A percentile compares a stretch with the other conserved stretches of the same genome.
Conservation (phyloP, 1,140 invertebrate genomes). For the Drosophila busckii region DNA sequence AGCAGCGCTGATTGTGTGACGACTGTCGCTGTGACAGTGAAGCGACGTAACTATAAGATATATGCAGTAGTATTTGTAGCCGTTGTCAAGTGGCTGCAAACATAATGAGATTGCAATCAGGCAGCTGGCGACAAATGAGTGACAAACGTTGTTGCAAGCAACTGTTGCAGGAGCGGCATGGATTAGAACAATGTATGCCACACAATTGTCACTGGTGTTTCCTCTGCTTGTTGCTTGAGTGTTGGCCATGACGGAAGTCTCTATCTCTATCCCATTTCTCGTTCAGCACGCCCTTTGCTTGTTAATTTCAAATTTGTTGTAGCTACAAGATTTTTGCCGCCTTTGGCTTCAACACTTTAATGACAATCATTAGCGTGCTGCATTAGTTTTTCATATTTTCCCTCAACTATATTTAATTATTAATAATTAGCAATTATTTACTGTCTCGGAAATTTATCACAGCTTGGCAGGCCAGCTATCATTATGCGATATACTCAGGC, state of each 20-base stretch:
- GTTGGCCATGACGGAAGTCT: too few species aligned
- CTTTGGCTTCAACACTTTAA: slow-evolving; percentile 25
- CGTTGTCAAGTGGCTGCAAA: slow-evolving; percentile 16
- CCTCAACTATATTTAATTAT: slow-evolving; percentile 59
- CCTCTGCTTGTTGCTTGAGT: too few species aligned
- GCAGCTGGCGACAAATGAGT: slow-evolving; percentile 61
- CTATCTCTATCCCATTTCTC: not conserved
- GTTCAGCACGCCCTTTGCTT: slow-evolving; percentile 16
- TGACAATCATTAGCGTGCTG: slow-evolving; percentile 56
- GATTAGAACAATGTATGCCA: too few species aligned
- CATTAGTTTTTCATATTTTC: slow-evolving; percentile 42
- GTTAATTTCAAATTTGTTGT: slow-evolving; percentile 49
- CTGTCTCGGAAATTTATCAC: slow-evolving; percentile 46
- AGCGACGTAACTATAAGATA: slow-evolving; percentile 26
- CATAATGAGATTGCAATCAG: slow-evolving; percentile 71
- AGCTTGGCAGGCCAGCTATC: slow-evolving; percentile 16
- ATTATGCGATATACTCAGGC: too few species aligned
- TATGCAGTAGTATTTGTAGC: too few species aligned
- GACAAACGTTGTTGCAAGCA: slow-evolving; percentile 43
- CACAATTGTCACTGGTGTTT: slow-evolving; percentile 63
- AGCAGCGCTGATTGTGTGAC: too few species aligned
- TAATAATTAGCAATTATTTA: slow-evolving; percentile 68
- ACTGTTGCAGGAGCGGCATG: too few species aligned
- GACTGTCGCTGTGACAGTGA: slow-evolving; percentile 12
- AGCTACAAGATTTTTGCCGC: slow-evolving; percentile 47